Evolutionary conservation across 2,888 invertebrate species (phyloP), one percentile per base, ranked within the genome.

Genomic region (Sinotaia quadrata): DNA sequence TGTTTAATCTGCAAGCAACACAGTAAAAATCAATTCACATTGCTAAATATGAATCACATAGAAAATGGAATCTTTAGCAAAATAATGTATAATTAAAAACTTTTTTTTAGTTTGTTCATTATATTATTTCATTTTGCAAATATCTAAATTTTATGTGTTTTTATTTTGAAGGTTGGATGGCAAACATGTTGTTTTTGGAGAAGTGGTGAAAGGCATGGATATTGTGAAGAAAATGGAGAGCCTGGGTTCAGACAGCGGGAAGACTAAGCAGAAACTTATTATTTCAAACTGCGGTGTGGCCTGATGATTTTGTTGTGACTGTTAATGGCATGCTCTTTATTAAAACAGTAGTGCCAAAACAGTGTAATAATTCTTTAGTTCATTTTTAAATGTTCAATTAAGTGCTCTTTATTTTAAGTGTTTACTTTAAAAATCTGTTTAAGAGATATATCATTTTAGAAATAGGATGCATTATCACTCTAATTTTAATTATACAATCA

Each of bases 181-280:
- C 5, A 67, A 68, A n/a, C 73, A 73, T 51, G 73, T 73, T 15
- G 73, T 73, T 4, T 73, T 73, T 44, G 73, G 73, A 3, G 54
- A 73, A 31, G 73, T 73, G 24, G 47, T 49, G 18, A 47, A 67
- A 24, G 73, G 73, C 21, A 58, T 69, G 63, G 69, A 70, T 1
- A 54, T 70, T 33, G 73, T 73, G 27, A 69, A 51, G 47, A 15
- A 37, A 18, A 69, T 73, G 12, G 73, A 73, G 36, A 44, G 27
- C 7, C 49, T 41, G 44, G 73, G 73, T 10, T 29, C 29, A 27
- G 29, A 41, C 5, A 29, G 37, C 18, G 73, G 73, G 24, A 63
- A 60, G 31, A 37, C 73, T 49, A 37, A 27, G 27, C 60, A 44
- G 41, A 68, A 62, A 29, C 37, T 73, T n/a, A 37, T 27, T n/a